A percentile compares a stretch with the other conserved stretches of the same genome.
phyloP scores from a whole-genome alignment of 1,140 invertebrate species.

The Helicoverpa zea region DNA sequence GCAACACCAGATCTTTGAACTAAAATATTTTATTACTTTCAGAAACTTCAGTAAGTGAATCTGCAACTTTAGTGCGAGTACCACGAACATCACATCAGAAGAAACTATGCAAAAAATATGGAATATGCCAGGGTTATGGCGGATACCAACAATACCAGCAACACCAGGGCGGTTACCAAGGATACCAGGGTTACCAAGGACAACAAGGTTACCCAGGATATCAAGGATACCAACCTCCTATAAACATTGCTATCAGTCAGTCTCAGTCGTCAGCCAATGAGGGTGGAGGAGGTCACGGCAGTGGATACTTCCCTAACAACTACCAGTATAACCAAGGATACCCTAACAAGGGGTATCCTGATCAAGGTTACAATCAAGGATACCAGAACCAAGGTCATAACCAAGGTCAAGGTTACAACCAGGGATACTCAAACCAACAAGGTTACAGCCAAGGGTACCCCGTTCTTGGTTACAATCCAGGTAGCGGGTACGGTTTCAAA shows the following conservation, averaged over 20 bases:
- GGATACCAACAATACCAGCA: constrained; percentile 54
- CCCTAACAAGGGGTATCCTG: constrained; percentile 49
- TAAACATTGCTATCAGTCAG: constrained; percentile 81
- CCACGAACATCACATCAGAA: constrained; percentile 62
- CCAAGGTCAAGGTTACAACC: constrained; percentile 51
- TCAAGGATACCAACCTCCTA: constrained; percentile 55
- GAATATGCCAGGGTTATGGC: constrained; percentile 62
- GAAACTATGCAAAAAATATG: constrained; percentile 68
- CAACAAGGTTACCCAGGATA: constrained; percentile 64
- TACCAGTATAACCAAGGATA: constrained; percentile 71
- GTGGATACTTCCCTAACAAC: constrained; percentile 72
- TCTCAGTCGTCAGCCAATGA: constrained; percentile 76
- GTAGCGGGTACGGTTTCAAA: constrained; percentile 40
- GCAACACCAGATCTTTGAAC: background rate
- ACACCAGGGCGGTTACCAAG: constrained; percentile 50
- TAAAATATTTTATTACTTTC: constrained; percentile 54
- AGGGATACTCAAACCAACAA: constrained; percentile 47
- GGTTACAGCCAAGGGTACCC: constrained; percentile 49
- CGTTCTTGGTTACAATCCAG: background rate
- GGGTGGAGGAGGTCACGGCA: constrained; percentile 68
- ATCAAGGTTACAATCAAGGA: constrained; percentile 49
- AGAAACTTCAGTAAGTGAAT: constrained; percentile 51
- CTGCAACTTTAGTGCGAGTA: constrained; percentile 49
- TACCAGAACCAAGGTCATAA: constrained; percentile 42
- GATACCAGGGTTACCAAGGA: constrained; percentile 60